Base-by-base conservation (phyloP, 1,140 invertebrate genomes). In the Cyclargus thomasi region DNA sequence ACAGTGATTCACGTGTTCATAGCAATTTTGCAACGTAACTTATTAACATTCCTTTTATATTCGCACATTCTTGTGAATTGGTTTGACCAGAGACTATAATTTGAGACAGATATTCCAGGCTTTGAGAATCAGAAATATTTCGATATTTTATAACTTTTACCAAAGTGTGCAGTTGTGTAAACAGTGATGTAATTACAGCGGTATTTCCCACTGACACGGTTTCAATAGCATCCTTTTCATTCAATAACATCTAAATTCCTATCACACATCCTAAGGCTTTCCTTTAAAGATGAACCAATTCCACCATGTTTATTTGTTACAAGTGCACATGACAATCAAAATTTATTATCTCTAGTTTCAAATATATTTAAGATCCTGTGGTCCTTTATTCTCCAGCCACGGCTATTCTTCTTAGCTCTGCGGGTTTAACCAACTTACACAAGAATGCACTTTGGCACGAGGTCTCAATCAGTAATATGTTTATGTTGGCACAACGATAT, bases 371-470 rank as follows among this genome's bases (percentile, higher is more conserved):
- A 29, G 29, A 29, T 29, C 2, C 29, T 29, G 8, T 29, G 29
- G 29, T 29, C 1, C 29, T 29, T 29, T 7, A 29, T 47, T 16
- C 39, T 47, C 3, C 39, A 47, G 14, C 14, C 39, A 47, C 39
- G 10, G 11, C 39, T 47, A 47, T 47, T 47, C 39, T 47, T 47
- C 39, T 3, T 47, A 8, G 14, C 11, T 47, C 39, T 47, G 39
- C 3, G 0, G 39, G 76, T 81, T 77, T 71, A 78, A 74, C 72
- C 70, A 77, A 80, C 79, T 76, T 83, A 90, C 87, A 90, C 81
- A 88, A 84, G 79, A 90, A 88, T 88, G 87, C 87, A 88, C 87
- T 90, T 86, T 86, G 78, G 79, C 73, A 70, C 73, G 75, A 83
- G 70, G 75, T 74, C 82, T 80, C 81, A 85, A 86, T 87, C 79